Conservation (phyloP, 2,797 vertebrate genomes). For the Syngnathus acus region DNA sequence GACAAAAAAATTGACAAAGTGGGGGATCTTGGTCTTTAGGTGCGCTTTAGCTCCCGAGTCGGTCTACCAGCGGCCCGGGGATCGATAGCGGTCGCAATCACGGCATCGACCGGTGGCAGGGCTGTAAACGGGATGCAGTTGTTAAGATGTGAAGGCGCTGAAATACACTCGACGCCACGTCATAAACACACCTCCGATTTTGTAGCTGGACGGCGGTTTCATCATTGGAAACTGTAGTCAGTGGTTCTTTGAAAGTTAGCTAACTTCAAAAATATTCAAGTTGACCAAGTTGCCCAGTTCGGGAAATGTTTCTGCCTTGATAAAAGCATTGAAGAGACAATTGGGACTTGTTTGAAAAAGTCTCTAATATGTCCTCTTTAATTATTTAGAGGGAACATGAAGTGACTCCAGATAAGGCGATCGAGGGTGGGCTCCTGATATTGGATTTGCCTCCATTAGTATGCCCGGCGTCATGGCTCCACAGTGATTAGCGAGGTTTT, state of each 20-base stretch:
- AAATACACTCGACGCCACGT: not conserved
- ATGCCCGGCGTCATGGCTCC: conserved; percentile 30
- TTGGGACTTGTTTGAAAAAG: not conserved
- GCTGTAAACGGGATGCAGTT: not conserved
- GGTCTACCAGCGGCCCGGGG: not conserved
- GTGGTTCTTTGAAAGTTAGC: not conserved
- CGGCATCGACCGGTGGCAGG: not conserved
- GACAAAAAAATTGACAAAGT: not conserved
- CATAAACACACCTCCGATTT: not conserved
- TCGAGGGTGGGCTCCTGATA: not conserved
- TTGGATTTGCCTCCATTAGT: conserved; percentile 29
- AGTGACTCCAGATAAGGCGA: not conserved
- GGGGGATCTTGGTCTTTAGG: not conserved
- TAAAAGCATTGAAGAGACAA: too few species aligned
- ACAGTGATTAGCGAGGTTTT: conserved; percentile 44
- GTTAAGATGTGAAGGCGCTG: not conserved
- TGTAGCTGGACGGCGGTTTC: not conserved
- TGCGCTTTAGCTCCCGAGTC: not conserved
- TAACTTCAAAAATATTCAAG: not conserved
- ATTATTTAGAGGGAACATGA: not conserved
- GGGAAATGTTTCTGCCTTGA: not conserved
- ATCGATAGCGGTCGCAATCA: not conserved
- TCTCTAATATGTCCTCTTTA: not conserved
- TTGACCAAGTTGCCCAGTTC: not conserved
- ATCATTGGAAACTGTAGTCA: not conserved